Evolutionary conservation across 1,140 invertebrate genomes (phyloP).

Genomic region (Microplitis mediator): DNA sequence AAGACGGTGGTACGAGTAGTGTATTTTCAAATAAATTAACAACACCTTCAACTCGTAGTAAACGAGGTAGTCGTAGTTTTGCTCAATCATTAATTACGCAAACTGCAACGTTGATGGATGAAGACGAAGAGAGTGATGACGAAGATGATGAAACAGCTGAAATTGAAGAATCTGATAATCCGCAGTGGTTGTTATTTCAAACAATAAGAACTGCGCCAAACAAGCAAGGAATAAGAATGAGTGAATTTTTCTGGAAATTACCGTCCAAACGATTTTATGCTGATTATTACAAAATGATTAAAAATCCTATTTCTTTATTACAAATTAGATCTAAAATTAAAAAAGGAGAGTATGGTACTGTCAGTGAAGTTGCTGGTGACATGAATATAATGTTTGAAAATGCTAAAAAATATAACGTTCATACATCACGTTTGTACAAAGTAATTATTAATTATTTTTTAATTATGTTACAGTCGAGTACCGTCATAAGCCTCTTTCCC

Average conservation of each 20-base stretch:
- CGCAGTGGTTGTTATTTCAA: slow-evolving; percentile 81
- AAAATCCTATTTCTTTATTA: slow-evolving; percentile 91
- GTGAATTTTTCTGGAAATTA: slow-evolving; percentile 91
- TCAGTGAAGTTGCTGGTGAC: slow-evolving; percentile 91
- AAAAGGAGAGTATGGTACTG: slow-evolving; percentile 81
- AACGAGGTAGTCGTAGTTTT: slow-evolving; percentile 60
- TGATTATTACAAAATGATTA: slow-evolving; percentile 98
- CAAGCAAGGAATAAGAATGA: slow-evolving; percentile 73
- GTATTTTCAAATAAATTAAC: slow-evolving; percentile 46
- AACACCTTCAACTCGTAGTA: slow-evolving; percentile 61
- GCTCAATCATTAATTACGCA: slow-evolving; percentile 61
- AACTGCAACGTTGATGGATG: slow-evolving; percentile 58
- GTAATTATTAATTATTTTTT: slow-evolving; percentile 54
- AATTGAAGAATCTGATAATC: slow-evolving; percentile 72
- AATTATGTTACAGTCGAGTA: background rate
- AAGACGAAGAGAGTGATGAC: slow-evolving; percentile 69
- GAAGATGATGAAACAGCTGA: slow-evolving; percentile 71
- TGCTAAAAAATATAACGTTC: slow-evolving; percentile 92
- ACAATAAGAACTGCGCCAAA: slow-evolving; percentile 75
- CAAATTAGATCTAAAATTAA: slow-evolving; percentile 93
- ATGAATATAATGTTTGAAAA: slow-evolving; percentile 99
- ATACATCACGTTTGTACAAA: slow-evolving; percentile 86
- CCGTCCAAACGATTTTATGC: slow-evolving; percentile 90
- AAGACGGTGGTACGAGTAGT: slow-evolving; percentile 47
- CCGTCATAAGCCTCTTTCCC: no score